Base-by-base conservation (phyloP, 2,888 invertebrate genomes). In the Noctua fimbriata region DNA sequence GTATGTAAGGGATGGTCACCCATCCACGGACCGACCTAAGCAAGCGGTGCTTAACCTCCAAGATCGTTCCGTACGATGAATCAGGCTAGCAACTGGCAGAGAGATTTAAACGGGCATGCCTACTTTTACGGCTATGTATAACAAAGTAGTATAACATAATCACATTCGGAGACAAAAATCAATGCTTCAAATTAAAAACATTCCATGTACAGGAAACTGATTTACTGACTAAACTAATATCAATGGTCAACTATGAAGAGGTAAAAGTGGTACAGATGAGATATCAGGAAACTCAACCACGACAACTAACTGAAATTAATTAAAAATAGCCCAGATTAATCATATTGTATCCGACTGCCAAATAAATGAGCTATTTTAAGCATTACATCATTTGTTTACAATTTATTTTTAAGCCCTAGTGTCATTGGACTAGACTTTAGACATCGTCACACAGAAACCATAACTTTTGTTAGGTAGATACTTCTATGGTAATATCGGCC, bases 361-460 rank as follows among this genome's bases (percentile, higher is more conserved):
- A 82, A 83, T 79, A 76, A 58, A 58, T 18, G 55, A 41, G 32
- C 41, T 82, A 79, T 67, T 82, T 82, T 12, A 41, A 58, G 66
- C 58, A 21, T 82, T 47, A 55, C 32, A 24, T 72, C 41, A 83
- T 76, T 76, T 79, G 66, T 79, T 79, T 79, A 82, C 79, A 32
- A 67, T 49, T 67, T 79, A 79, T 82, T 76, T 76, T 67, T 76
- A 78, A 3, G 49, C 49, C 55, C 12, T 32, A 21, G 66, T 67
- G 83, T 76, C 77, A 79, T 66, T 79, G 55, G 55, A 79, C 83
- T 66, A 49, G 58, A 76, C 32, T 66, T 73, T 55, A 5, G 58
- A 36, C 55, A 55, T 55, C 44, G 21, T 36, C 16, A n/a, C 36
- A n/a, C 36, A 12, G 32, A 47, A 55, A 44, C 32, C 9, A 70